Evolutionary conservation across 2,797 vertebrate species (phyloP), one percentile per base, ranked within the genome.

Genomic region (Etheostoma nigrum): DNA sequence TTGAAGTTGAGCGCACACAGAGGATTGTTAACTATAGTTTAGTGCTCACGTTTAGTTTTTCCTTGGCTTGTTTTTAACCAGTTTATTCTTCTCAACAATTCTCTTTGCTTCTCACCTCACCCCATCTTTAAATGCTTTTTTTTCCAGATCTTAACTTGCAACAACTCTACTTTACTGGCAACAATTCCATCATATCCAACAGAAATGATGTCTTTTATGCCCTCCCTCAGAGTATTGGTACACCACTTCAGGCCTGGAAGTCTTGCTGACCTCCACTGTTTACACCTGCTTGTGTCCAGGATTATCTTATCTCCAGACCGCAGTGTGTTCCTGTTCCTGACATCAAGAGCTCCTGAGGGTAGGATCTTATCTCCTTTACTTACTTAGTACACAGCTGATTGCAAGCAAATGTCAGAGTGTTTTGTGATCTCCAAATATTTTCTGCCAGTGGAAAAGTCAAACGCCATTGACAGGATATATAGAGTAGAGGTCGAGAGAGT

Each of bases 311-410:
- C 68, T 57, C 11, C 15, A 2, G 33, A 55, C 48, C 4, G 25
- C 81, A 80, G 60, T 4, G 1, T 65, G 53, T 65, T 40, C 27
- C 42, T 19, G 59, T 51, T 42, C 27, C 49, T 73, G 49, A 61
- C 52, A 42, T 79, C 19, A 21, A n/a, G 14, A 18, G 8, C 33
- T 52, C 65, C 21, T 1, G 0, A 5, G 49, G 62, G n/a, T 15
- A 15, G 16, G 0, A 2, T 25, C 58, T 67, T 61, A 79, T 79
- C 68, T 72, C 42, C 25, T 21, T 44, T 16, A 72, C 67, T 65
- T 65, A 14, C 59, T 30, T 27, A 64, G 8, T 3, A 6, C 47
- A 27, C 23, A 59, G 61, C 27, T 45, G n/a, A 23, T 30, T 44
- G 49, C 49, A 7, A n/a, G 33, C 42, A 57, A 54, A 7, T 36